A percentile compares a stretch with the other conserved stretches of the same genome.
These are phyloP conservation scores for Centroberyx gerrardi DNA, from an alignment of 2,797 vertebrate genomes.

Conservation along the genomic window DNA sequence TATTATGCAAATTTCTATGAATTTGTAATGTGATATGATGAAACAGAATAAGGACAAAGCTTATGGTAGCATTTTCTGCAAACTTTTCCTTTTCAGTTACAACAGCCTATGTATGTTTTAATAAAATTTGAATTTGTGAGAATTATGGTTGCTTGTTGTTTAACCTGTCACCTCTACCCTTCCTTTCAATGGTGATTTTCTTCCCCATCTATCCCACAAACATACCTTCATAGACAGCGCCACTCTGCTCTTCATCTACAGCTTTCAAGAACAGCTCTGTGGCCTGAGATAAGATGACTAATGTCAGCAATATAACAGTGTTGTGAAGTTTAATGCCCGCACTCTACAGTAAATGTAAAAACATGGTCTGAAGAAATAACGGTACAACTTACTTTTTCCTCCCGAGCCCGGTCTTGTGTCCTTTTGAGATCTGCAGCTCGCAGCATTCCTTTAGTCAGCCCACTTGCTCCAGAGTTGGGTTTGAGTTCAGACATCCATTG, in stretches of 20 bases:
- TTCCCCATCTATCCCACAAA: background rate
- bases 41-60: too few species aligned
- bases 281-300: conserved; percentile 85
- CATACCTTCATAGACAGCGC: conserved; percentile 97
- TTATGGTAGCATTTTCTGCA: too few species aligned
- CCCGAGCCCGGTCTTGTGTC: conserved; percentile 90
- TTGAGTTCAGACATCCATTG: conserved; percentile 99
- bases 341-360: background rate
- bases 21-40: too few species aligned
- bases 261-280: conserved; percentile 96
- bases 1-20: too few species aligned
- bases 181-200: background rate
- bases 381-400: conserved; percentile 90
- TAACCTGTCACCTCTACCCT: background rate
- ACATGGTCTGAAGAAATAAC: background rate
- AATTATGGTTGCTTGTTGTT: background rate
- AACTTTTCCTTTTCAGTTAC: too few species aligned
- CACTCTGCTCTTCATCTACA: conserved; percentile 96
- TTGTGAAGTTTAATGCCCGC: background rate
- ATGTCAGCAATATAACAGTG: conserved; percentile 21
- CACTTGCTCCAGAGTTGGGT: conserved; percentile 84
- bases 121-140: background rate
- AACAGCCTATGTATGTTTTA: background rate
- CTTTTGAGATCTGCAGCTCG: conserved; percentile 85
- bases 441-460: conserved; percentile 74